Base-by-base conservation (phyloP, 1,140 invertebrate species). In the Planococcus citri region DNA sequence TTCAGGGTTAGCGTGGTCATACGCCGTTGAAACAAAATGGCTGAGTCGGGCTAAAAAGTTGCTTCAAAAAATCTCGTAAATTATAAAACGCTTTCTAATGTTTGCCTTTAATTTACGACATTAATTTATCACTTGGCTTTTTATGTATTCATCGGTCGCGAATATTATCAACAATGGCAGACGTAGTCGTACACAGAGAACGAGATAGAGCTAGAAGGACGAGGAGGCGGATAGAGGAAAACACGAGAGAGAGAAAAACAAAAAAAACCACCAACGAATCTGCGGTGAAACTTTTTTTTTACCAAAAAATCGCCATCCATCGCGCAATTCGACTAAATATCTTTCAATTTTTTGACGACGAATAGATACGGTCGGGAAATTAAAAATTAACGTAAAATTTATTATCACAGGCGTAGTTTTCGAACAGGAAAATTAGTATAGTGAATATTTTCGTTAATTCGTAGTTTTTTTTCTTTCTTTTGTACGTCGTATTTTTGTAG, bases 341-440 rank as follows among this genome's bases (percentile, higher is more conserved):
- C 17, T 51, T 51, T 20, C 41, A n/a, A 51, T 3, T 51, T 51
- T 51, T 17, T 51, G 41, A 51, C 41, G 41, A n/a, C n/a, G 4
- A 51, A 33, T 33, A 33, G 29, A 6, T n/a, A n/a, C n/a, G n/a
- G n/a, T n/a, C n/a, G n/a, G n/a, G n/a, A n/a, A n/a, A n/a, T 51
- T 20, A 17, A 51, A 51, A 51, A 51, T 51, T 51, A 51, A 51
- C 41, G 41, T 51, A 51, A 51, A 51, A 51, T 51, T 51, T 51
- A 51, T 51, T 51, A 51, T 51, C 41, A 51, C 41, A 51, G 41
- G 41, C 41, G 41, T 51, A 51, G 41, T 51, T 51, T 51, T 20
- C 41, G 41, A 51, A 51, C 10, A 51, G 41, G n/a, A 51, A 51
- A 51, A 51, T 51, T 51, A 51, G 41, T 51, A 51, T 51, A 51